These are phyloP conservation scores for Callopanchax toddi DNA, from an alignment of 2,113 vertebrate genomes.

Conservation along the genomic window DNA sequence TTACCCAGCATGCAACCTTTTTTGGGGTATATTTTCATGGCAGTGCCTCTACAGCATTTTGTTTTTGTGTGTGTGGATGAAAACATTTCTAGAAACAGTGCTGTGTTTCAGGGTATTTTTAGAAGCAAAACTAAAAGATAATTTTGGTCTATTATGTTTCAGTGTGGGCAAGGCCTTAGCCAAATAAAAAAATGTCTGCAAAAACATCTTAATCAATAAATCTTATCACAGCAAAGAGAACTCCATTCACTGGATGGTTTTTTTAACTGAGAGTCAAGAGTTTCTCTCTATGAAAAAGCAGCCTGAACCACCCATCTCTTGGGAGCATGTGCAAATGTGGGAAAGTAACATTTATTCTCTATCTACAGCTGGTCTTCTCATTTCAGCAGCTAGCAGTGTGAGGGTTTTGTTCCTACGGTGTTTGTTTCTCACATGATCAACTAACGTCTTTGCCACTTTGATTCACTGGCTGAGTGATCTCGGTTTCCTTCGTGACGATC, in stretches of 20 bases:
- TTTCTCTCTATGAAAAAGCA: constrained; percentile 32
- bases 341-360: constrained; percentile 46
- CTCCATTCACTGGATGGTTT: constrained; percentile 1
- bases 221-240: constrained; percentile 4
- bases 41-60: too few relatives aligned
- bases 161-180: not conserved
- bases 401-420: constrained; percentile 32
- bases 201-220: not conserved
- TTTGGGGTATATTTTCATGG: too few relatives aligned
- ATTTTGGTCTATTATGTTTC: too few relatives aligned
- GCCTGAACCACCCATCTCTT: constrained; percentile 47
- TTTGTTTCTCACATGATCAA: constrained; percentile 57
- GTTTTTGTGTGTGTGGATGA: too few relatives aligned
- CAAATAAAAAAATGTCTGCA: constrained; percentile 4
- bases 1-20: too few relatives aligned
- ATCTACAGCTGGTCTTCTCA: constrained; percentile 64
- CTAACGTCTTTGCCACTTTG: constrained; percentile 24
- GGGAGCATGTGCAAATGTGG: constrained; percentile 65
- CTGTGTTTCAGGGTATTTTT: too few relatives aligned
- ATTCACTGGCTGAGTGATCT: constrained; percentile 19
- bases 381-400: constrained; percentile 38
- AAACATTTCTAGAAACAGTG: too few relatives aligned
- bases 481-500: constrained; percentile 19
- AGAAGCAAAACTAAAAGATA: too few relatives aligned
- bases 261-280: constrained; percentile 16